Conservation (phyloP, 1,140 invertebrate species). For the Bursaphelenchus mucronatus region DNA sequence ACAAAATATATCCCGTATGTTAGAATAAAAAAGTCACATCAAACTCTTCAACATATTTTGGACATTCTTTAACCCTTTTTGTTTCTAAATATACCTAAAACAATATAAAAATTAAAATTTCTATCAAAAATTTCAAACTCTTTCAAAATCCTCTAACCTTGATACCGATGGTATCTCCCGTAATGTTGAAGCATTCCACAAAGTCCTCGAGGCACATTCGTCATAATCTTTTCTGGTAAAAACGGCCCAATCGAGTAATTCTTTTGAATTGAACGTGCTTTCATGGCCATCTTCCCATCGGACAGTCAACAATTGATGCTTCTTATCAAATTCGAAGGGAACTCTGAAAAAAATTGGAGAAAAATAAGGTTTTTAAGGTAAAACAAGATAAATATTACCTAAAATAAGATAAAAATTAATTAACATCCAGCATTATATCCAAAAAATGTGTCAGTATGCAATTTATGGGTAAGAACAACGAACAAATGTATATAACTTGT, state of each 20-base stretch:
- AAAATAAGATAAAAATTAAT: not conserved
- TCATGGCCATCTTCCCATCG: slow-evolving; percentile 34
- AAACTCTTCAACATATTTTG: too few species aligned
- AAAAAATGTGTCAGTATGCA: not conserved
- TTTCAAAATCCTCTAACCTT: slow-evolving; percentile 10
- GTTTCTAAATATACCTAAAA: too few species aligned
- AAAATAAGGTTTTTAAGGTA: not conserved
- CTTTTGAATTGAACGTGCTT: slow-evolving; percentile 26
- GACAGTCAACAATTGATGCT: slow-evolving; percentile 29
- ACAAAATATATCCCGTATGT: too few species aligned
- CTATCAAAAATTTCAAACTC: not conserved
- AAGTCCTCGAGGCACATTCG: slow-evolving; percentile 32
- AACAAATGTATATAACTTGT: too few species aligned
- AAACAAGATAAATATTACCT: slow-evolving; percentile 1
- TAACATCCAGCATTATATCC: not conserved
- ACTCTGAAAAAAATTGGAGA: slow-evolving; percentile 18
- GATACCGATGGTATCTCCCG: slow-evolving; percentile 31
- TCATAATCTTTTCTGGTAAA: slow-evolving; percentile 23
- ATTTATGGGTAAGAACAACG: not conserved
- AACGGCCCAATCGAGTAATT: slow-evolving; percentile 36
- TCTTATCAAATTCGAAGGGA: slow-evolving; percentile 27
- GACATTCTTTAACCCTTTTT: too few species aligned
- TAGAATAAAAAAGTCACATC: too few species aligned
- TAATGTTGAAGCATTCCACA: slow-evolving; percentile 25
- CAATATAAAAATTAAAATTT: too few species aligned